Evolutionary conservation across 37 sponge, comb jelly and placozoan genomes (phyloP), one percentile per base, ranked within the genome.

Genomic region (Bolinopsis microptera): DNA sequence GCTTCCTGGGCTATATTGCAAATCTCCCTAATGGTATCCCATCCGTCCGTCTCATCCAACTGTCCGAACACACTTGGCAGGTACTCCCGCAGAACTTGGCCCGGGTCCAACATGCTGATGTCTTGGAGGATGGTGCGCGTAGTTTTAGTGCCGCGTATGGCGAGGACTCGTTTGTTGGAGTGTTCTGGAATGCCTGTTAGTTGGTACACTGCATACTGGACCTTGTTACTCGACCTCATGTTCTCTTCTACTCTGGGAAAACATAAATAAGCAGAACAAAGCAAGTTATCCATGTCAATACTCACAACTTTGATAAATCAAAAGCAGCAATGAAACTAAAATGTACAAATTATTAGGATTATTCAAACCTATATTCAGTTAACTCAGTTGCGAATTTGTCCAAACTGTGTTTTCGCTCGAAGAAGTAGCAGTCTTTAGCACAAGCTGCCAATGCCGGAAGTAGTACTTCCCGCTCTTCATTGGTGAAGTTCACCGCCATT

Each of bases 351-450:
- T n/a, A n/a, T n/a, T n/a, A n/a, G n/a, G n/a, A n/a, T n/a, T n/a
- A n/a, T n/a, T 5, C 61, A 48, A 48, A 48, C 61, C 61, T 48
- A 48, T 18, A 48, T 48, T 48, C 61, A 48, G 61, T 48, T 48
- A 72, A 5, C 18, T 72, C 75, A 23, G 27, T 28, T 28, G 31
- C 75, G 75, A 72, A 72, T 72, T 72, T 72, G 31, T 72, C 26
- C 5, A 72, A n/a, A n/a, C 31, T 72, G 31, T 72, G 75, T 72
- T 72, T 72, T 28, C 75, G 27, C 18, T 72, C 75, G 75, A 72
- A 72, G 31, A 30, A 72, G 75, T 72, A 72, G 26, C 75, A 72
- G 18, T 72, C 75, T 21, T 72, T 72, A n/a, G 75, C 75, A n/a
- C 26, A 30, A 28, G 75, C 75, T 28, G 75, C 75, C 31, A 72